phyloP scores from a whole-genome alignment of 1,140 invertebrate species.

The Carcinoscorpius rotundicauda region DNA sequence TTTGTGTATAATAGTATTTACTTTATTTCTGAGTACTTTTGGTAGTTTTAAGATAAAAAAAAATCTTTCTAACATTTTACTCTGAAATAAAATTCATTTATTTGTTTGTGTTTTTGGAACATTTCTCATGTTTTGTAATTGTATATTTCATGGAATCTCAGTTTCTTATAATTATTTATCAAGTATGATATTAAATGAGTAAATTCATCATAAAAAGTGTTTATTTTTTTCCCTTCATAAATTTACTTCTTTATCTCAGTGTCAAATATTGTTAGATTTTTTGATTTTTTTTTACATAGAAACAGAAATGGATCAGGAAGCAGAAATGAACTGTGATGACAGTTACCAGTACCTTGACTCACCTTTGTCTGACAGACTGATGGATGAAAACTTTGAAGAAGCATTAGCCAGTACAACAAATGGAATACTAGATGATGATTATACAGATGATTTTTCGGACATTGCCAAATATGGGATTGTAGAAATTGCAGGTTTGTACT shows the following conservation, averaged over 20 bases:
- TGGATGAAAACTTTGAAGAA: slow-evolving; percentile 88
- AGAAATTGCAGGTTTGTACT: slow-evolving; percentile 58
- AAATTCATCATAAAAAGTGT: neutral
- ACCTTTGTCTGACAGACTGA: slow-evolving; percentile 70
- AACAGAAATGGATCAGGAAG: slow-evolving; percentile 36
- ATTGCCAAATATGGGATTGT: slow-evolving; percentile 70
- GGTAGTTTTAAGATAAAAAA: neutral
- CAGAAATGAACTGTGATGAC: slow-evolving; percentile 42
- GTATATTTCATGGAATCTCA: neutral
- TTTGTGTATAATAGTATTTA: neutral
- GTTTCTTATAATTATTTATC: slow-evolving; percentile 5
- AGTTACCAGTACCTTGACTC: slow-evolving; percentile 46
- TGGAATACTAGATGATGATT: slow-evolving; percentile 35
- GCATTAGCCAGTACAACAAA: slow-evolving; percentile 55
- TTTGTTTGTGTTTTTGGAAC: neutral
- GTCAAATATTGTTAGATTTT: neutral
- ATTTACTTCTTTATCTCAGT: neutral
- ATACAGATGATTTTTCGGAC: slow-evolving; percentile 54
- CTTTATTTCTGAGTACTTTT: too few relatives aligned
- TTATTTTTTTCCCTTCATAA: neutral
- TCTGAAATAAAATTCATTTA: too few relatives aligned
- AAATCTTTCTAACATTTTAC: neutral
- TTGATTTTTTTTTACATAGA: slow-evolving; percentile 1
- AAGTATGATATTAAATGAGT: neutral
- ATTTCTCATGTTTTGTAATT: neutral